phyloP scores from a whole-genome alignment of 2,888 invertebrate species.

The Eucriotettix oculatus region DNA sequence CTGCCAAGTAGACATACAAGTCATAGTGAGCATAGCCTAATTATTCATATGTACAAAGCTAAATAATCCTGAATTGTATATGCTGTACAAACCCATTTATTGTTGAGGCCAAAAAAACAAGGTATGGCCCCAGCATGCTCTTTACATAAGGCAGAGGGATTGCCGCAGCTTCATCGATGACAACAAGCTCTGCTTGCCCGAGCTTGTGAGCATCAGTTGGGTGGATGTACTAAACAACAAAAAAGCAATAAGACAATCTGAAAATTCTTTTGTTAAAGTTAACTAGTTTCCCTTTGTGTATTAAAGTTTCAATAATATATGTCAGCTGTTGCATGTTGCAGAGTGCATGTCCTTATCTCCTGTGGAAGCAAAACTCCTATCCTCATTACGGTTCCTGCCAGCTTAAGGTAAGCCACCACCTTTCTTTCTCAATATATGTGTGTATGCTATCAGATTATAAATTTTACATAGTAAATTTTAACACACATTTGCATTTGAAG shows the following conservation, averaged over 20 bases:
- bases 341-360: too few relatives aligned
- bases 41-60: neutral
- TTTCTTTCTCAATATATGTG: too few relatives aligned
- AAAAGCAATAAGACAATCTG: neutral
- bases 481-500: neutral
- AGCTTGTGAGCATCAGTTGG: constrained; percentile 79
- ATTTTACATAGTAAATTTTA: neutral
- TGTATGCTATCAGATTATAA: neutral
- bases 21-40: too few relatives aligned
- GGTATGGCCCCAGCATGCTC: constrained; percentile 73
- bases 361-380: too few relatives aligned
- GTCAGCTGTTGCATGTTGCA: too few relatives aligned
- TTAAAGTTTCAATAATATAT: too few relatives aligned
- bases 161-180: constrained; percentile 98
- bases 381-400: too few relatives aligned
- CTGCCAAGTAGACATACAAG: constrained; percentile 19
- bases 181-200: constrained; percentile 82
- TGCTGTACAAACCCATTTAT: constrained; percentile 58
- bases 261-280: too few relatives aligned
- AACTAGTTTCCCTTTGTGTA: too few relatives aligned
- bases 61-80: too few relatives aligned
- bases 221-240: constrained; percentile 63
- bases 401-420: too few relatives aligned
- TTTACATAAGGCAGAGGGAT: constrained; percentile 90
- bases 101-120: constrained; percentile 91